Conservation (phyloP, 1,140 invertebrate species). For the Berghia stephanieae region DNA sequence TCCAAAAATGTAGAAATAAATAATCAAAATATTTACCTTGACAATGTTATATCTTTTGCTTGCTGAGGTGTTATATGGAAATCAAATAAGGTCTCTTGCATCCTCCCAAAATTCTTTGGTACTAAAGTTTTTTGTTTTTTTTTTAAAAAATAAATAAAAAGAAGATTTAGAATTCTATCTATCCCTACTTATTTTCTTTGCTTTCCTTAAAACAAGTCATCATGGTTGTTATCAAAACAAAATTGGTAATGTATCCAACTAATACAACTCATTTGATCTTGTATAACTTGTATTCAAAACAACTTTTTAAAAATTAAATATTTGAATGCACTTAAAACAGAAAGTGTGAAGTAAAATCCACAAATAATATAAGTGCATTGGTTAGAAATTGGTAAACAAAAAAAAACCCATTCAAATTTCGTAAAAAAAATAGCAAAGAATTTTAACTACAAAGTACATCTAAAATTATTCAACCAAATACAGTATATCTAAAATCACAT, state of each 20-base stretch:
- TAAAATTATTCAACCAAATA: not conserved
- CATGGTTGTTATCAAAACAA: too few species aligned
- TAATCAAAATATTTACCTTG: conserved; percentile 62
- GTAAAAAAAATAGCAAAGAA: too few species aligned
- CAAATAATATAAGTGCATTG: not conserved
- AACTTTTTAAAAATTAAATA: not conserved
- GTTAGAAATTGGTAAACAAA: not conserved
- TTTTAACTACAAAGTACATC: not conserved
- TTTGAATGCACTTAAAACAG: not conserved
- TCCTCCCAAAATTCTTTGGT: conserved; percentile 76
- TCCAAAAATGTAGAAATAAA: conserved; percentile 3
- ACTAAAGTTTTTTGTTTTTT: too few species aligned
- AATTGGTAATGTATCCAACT: too few species aligned
- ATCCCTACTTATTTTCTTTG: not conserved
- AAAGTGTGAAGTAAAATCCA: not conserved
- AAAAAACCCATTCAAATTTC: too few species aligned
- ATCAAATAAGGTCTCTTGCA: conserved; percentile 85
- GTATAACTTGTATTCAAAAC: not conserved
- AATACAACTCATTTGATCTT: too few species aligned
- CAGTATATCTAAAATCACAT: not conserved
- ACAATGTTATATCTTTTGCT: conserved; percentile 82
- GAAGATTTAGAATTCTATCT: not conserved
- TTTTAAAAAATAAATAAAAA: too few species aligned
- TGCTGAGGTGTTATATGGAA: conserved; percentile 94
- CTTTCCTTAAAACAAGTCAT: not conserved